phyloP scores from a whole-genome alignment of 2,797 vertebrate species.

The Gambelia wislizenii region DNA sequence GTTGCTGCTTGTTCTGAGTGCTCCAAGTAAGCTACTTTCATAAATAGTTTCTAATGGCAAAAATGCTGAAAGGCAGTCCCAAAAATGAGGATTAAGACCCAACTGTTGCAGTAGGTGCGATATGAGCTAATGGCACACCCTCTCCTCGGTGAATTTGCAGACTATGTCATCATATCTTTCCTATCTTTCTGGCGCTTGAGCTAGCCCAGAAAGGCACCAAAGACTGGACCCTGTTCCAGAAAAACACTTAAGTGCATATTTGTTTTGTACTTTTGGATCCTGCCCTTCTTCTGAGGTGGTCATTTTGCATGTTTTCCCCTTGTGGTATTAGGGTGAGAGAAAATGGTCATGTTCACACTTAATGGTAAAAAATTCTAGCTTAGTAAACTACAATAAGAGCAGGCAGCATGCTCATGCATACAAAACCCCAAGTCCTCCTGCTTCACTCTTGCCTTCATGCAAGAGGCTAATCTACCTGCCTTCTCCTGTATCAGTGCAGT shows the following conservation, averaged over 20 bases:
- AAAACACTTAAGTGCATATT: not conserved
- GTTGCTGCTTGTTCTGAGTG: conserved; percentile 28
- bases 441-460: not conserved
- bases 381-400: not conserved
- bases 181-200: not conserved
- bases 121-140: not conserved
- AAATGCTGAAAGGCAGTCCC: not conserved
- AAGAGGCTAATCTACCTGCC: not conserved
- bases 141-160: not conserved
- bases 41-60: conserved; percentile 7
- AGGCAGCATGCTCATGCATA: not conserved
- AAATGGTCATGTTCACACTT: not conserved
- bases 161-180: not conserved
- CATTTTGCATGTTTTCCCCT: not conserved
- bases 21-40: conserved; percentile 15
- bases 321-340: not conserved
- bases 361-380: not conserved
- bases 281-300: not conserved
- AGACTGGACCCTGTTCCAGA: not conserved
- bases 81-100: not conserved
- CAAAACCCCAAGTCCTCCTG: not conserved
- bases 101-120: conserved; percentile 15
- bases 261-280: not conserved
- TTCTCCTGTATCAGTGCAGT: too few relatives aligned
- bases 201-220: not conserved